Percentiles rank a stretch among this genome's conserved stretches.
Evolutionary conservation across 2,888 invertebrate genomes (phyloP).

Genomic region (Dicycla oo): DNA sequence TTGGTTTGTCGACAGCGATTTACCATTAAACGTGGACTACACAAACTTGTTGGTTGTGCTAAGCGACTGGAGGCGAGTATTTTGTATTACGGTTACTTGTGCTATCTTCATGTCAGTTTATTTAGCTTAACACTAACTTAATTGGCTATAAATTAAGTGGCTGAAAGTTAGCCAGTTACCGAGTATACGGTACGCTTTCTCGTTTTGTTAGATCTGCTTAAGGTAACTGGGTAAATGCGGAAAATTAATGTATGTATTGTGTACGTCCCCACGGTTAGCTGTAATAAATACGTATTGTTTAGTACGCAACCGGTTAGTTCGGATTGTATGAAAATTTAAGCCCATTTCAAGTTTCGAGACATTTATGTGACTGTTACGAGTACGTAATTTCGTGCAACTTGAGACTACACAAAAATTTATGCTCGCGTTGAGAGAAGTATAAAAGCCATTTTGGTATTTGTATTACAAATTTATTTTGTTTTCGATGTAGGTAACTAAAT

Average conservation of each 20-base stretch:
- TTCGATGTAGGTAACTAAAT: neutral
- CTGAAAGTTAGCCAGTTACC: slow-evolving; percentile 83
- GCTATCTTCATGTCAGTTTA: slow-evolving; percentile 86
- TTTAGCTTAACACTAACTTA: slow-evolving; percentile 88
- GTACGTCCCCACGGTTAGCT: slow-evolving; percentile 57
- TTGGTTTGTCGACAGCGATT: slow-evolving; percentile 69
- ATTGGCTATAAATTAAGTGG: slow-evolving; percentile 88
- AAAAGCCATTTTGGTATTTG: slow-evolving; percentile 16
- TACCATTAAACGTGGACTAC: slow-evolving; percentile 71
- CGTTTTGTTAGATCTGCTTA: slow-evolving; percentile 78
- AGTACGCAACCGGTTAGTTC: slow-evolving; percentile 40
- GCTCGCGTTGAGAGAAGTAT: slow-evolving; percentile 30
- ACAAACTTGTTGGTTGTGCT: slow-evolving; percentile 72
- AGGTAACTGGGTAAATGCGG: slow-evolving; percentile 71
- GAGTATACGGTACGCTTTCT: slow-evolving; percentile 76
- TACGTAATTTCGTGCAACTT: slow-evolving; percentile 47
- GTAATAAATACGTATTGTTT: slow-evolving; percentile 68
- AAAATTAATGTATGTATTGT: slow-evolving; percentile 72
- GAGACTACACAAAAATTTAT: slow-evolving; percentile 46
- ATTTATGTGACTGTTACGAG: slow-evolving; percentile 32
- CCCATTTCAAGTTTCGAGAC: slow-evolving; percentile 39
- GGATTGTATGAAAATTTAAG: slow-evolving; percentile 56
- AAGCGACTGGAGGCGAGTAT: slow-evolving; percentile 70
- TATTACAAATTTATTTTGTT: slow-evolving; percentile 11
- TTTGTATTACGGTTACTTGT: slow-evolving; percentile 82